Conservation (phyloP, 2,888 invertebrate genomes). For the Paralinhomoeus sp. region DNA sequence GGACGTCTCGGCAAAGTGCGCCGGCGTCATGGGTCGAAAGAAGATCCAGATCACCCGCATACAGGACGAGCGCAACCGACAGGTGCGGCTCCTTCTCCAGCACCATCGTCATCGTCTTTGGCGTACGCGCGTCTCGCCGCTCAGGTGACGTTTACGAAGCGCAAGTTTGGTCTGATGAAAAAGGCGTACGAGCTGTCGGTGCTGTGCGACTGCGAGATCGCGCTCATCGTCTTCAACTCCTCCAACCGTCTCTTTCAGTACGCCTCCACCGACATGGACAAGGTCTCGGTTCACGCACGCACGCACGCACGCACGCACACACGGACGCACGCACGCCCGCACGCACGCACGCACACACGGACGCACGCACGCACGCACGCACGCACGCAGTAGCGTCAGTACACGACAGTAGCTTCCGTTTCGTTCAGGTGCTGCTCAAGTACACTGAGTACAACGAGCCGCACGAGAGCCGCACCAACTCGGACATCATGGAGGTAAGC, state of each 20-base stretch:
- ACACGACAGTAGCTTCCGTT: not conserved
- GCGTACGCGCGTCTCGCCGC: not conserved
- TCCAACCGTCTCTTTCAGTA: slow-evolving; percentile 80
- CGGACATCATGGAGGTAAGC: slow-evolving; percentile 95
- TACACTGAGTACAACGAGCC: slow-evolving; percentile 99
- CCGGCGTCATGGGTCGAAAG: slow-evolving; percentile 74
- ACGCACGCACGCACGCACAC: not conserved
- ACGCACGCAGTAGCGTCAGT: too few species aligned
- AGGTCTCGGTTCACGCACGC: too few species aligned
- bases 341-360: too few species aligned
- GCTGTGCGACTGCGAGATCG: slow-evolving; percentile 96
- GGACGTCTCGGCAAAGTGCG: too few species aligned
- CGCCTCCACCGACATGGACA: slow-evolving; percentile 98
- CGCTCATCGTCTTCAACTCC: slow-evolving; percentile 96
- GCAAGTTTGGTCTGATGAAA: slow-evolving; percentile 99
- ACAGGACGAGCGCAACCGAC: slow-evolving; percentile 97
- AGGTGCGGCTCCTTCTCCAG: slow-evolving; percentile 39
- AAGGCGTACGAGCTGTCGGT: slow-evolving; percentile 98
- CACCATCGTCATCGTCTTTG: not conserved
- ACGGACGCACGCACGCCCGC: too few species aligned
- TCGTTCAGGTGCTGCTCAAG: slow-evolving; percentile 31
- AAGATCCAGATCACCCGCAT: slow-evolving; percentile 99
- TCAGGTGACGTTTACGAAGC: slow-evolving; percentile 98
- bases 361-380: too few species aligned
- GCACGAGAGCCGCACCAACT: slow-evolving; percentile 94